phyloP scores from a whole-genome alignment of 2,113 vertebrate species.

The Rhizomys pruinosus region DNA sequence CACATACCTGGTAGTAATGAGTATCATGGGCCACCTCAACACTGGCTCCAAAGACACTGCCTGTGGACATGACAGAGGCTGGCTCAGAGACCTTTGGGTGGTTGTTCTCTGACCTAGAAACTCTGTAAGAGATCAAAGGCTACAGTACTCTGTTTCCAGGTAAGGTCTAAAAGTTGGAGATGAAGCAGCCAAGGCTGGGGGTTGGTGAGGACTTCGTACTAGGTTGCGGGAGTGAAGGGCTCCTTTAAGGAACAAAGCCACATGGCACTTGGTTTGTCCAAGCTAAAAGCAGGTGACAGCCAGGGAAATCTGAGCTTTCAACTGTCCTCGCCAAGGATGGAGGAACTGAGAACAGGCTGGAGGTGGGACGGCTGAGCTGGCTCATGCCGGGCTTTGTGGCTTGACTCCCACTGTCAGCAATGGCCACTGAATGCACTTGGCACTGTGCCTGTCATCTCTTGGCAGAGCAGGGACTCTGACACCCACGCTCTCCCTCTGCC shows the following conservation, averaged over 20 bases:
- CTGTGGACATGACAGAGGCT: background rate
- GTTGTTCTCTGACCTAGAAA: background rate
- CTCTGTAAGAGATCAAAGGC: background rate
- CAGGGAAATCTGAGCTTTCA: background rate
- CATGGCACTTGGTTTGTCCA: background rate
- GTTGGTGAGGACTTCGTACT: background rate
- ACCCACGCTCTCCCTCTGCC: background rate
- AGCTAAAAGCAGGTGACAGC: background rate
- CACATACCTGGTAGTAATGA: background rate
- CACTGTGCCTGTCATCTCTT: background rate
- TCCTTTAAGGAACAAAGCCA: background rate
- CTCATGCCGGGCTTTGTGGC: background rate
- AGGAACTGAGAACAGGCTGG: background rate
- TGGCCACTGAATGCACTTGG: background rate
- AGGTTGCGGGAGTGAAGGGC: background rate
- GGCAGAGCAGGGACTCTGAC: background rate
- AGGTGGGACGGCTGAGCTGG: background rate
- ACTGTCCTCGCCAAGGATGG: fast-evolving
- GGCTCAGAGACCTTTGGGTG: background rate
- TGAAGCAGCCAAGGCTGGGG: background rate
- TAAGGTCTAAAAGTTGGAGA: background rate
- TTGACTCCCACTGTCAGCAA: background rate
- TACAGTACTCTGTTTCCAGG: background rate
- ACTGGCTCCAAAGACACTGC: background rate
- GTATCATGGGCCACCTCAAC: fast-evolving